phyloP scores from a whole-genome alignment of 1,140 invertebrate genomes.

The Mamestra configurata region DNA sequence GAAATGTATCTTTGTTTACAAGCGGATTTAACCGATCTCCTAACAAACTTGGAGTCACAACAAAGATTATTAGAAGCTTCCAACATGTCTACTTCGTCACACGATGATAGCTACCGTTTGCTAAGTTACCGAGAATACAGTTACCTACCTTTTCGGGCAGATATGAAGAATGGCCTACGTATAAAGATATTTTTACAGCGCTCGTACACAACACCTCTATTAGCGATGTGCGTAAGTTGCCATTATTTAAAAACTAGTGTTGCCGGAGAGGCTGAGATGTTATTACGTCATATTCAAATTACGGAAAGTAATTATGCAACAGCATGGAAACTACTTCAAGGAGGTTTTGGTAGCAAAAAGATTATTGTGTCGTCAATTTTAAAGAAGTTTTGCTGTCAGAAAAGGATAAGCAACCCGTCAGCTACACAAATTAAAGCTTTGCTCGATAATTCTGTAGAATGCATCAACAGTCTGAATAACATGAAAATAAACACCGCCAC shows the following conservation, averaged over 20 bases:
- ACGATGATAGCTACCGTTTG: slow-evolving; percentile 3
- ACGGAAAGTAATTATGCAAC: not conserved
- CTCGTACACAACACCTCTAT: slow-evolving; percentile 12
- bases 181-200: slow-evolving; percentile 7
- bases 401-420: slow-evolving; percentile 2
- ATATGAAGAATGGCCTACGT: slow-evolving; percentile 34
- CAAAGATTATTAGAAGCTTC: not conserved
- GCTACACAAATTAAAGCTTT: slow-evolving; percentile 18
- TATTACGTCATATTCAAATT: not conserved
- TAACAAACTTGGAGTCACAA: not conserved
- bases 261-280: not conserved
- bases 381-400: not conserved
- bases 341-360: not conserved
- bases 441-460: not conserved
- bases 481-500: not conserved
- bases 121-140: slow-evolving; percentile 25
- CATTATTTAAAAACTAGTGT: slow-evolving; percentile 18
- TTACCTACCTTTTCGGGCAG: slow-evolving; percentile 33
- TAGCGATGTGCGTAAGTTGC: not conserved
- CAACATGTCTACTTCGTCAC: not conserved
- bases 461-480: not conserved
- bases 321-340: slow-evolving; percentile 5
- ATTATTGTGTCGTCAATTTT: not conserved
- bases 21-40: slow-evolving; percentile 34
- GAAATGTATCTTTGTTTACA: slow-evolving; percentile 41